Conservation (phyloP, 2,888 invertebrate species). For the Apocheima hispidaria region DNA sequence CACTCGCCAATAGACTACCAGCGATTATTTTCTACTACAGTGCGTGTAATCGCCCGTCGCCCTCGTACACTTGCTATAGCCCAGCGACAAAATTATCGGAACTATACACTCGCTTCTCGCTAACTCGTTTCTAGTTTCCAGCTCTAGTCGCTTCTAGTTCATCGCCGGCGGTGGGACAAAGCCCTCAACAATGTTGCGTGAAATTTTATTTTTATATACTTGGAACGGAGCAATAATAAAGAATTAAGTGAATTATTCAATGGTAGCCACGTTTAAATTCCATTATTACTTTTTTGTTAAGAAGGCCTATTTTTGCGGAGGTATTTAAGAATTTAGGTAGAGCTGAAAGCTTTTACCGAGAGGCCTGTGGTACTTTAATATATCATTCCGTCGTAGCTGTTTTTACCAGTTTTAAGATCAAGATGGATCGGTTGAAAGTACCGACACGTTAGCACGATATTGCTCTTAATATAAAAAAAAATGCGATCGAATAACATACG, state of each 20-base stretch:
- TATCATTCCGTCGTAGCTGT: conserved; percentile 28
- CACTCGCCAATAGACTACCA: too few relatives aligned
- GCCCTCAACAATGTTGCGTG: background rate
- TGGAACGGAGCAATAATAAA: conserved; percentile 8
- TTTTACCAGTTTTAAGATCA: conserved; percentile 25
- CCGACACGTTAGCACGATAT: conserved; percentile 7
- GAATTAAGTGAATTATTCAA: conserved; percentile 17
- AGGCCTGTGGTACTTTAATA: conserved; percentile 25
- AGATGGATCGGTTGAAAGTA: conserved; percentile 22
- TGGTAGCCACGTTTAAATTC: conserved; percentile 15
- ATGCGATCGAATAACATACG: background rate
- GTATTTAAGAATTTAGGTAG: conserved; percentile 17
- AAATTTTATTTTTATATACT: conserved; percentile 10
- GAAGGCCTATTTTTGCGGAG: conserved; percentile 10
- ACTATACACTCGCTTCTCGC: too few relatives aligned
- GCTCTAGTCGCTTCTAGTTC: too few relatives aligned
- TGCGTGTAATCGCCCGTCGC: too few relatives aligned
- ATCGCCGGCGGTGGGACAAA: too few relatives aligned
- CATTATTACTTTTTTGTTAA: conserved; percentile 11
- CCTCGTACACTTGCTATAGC: too few relatives aligned
- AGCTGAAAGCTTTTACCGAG: conserved; percentile 28
- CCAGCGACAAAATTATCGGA: too few relatives aligned
- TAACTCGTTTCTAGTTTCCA: too few relatives aligned
- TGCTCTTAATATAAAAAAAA: conserved; percentile 8
- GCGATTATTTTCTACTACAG: too few relatives aligned